Evolutionary conservation across 1,140 invertebrate species (phyloP), one percentile per base, ranked within the genome.

Genomic region (Dinothrombium tinctorium): DNA sequence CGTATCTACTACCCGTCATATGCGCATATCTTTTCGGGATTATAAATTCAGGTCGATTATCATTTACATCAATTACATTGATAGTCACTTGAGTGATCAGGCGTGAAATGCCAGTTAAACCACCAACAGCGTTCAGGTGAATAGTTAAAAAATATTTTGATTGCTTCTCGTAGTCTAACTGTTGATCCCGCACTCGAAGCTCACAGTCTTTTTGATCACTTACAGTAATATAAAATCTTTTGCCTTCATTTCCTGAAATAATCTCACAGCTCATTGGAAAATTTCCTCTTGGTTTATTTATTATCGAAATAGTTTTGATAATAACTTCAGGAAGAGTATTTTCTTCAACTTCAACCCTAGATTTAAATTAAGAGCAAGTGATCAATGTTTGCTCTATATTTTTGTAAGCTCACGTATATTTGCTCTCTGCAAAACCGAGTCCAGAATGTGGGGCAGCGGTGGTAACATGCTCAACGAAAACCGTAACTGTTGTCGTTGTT

Each of bases 41-140:
- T 1, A 78, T 56, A 54, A 87, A 89, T 43, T 69, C 64, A 0
- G 83, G 82, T 3, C 63, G 62, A 53, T 87, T 86, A 52, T 89
- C 82, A 52, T 89, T 89, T 1, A 78, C 68, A 54, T 89, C 82
- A 0, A 73, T 60, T 0, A 90, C 71, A 48, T 77, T 74, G 4
- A 90, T 68, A 44, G 74, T 75, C 0, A 90, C 67, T 51, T 71
- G 52, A n/a, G 51, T 50, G 4, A 46, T 50, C 12, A 49, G 23
- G n/a, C 42, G 35, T 15, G 45, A 40, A n/a, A 37, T 28, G 3
- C 48, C 46, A 42, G 44, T 32, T 11, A 32, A 35, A 32, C 76
- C 77, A 20, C 73, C 68, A 12, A 76, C 62, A 0, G 78, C 77
- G 17, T 73, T 69, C 2, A 84, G 56, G 47, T 71, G 68, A 4